Conservation (phyloP, 2,113 vertebrate species). For the Pogona vitticeps region DNA sequence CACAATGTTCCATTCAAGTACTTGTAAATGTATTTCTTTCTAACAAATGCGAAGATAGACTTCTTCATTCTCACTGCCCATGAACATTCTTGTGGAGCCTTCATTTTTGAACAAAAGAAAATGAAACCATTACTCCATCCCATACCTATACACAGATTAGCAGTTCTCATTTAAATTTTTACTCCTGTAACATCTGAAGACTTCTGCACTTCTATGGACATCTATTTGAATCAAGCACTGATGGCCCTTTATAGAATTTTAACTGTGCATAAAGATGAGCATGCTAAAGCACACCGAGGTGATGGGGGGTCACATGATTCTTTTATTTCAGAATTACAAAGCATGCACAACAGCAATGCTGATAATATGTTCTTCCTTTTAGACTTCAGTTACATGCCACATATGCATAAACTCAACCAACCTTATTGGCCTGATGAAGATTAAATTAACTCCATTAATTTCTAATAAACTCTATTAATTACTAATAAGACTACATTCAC, state of each 20-base stretch:
- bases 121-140: too few relatives aligned
- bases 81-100: neutral
- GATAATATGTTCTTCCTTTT: neutral
- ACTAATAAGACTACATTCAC: constrained; percentile 8
- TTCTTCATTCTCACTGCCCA: neutral
- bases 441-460: constrained; percentile 18
- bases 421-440: constrained; percentile 24
- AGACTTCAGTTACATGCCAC: neutral
- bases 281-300: too few relatives aligned
- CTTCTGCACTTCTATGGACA: too few relatives aligned
- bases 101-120: neutral
- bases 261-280: neutral
- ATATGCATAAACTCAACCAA: neutral
- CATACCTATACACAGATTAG: neutral
- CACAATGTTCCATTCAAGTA: neutral
- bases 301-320: neutral
- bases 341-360: neutral
- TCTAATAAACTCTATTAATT: constrained; percentile 32
- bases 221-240: neutral
- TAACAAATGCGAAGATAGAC: neutral
- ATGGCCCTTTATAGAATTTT: neutral
- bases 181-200: neutral
- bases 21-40: neutral
- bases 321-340: neutral
- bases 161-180: neutral